phyloP scores from a whole-genome alignment of 1,140 invertebrate species.

The Habropoda laboriosa region DNA sequence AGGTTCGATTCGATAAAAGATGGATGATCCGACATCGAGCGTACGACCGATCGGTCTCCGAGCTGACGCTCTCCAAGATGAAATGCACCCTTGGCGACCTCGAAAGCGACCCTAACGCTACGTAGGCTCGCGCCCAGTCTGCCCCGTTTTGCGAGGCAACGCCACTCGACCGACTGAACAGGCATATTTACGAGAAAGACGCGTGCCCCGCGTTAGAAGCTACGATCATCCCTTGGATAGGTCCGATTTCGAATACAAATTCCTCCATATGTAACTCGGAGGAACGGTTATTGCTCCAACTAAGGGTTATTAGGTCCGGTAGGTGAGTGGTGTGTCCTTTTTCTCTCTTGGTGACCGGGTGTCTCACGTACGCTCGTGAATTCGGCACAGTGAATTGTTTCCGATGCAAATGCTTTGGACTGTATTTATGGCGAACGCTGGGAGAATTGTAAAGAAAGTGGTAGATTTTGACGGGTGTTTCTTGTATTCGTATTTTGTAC shows the following conservation, averaged over 20 bases:
- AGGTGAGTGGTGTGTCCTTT: constrained; percentile 31
- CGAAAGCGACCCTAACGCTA: constrained; percentile 61
- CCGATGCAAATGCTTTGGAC: neutral
- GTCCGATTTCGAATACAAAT: constrained; percentile 75
- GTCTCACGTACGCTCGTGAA: constrained; percentile 39
- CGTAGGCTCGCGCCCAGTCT: neutral
- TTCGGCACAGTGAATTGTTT: constrained; percentile 16
- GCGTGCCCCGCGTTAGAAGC: constrained; percentile 68
- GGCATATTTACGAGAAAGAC: constrained; percentile 76
- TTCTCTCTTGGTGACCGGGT: constrained; percentile 44
- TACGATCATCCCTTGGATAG: constrained; percentile 39
- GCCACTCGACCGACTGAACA: constrained; percentile 61
- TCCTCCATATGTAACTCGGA: constrained; percentile 67
- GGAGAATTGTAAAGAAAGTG: neutral
- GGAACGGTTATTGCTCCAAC: constrained; percentile 61
- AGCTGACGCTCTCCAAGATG: constrained; percentile 79
- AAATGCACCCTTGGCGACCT: constrained; percentile 79
- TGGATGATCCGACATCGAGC: constrained; percentile 76
- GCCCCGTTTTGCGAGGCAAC: constrained; percentile 55
- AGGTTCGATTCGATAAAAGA: constrained; percentile 78
- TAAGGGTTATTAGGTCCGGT: constrained; percentile 66
- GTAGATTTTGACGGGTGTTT: neutral
- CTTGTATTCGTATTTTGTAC: too few relatives aligned
- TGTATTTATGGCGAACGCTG: constrained; percentile 4
- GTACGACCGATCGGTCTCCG: constrained; percentile 78